Conservation (phyloP, 2,888 invertebrate genomes). For the Rhimphoctona megacephalus region DNA sequence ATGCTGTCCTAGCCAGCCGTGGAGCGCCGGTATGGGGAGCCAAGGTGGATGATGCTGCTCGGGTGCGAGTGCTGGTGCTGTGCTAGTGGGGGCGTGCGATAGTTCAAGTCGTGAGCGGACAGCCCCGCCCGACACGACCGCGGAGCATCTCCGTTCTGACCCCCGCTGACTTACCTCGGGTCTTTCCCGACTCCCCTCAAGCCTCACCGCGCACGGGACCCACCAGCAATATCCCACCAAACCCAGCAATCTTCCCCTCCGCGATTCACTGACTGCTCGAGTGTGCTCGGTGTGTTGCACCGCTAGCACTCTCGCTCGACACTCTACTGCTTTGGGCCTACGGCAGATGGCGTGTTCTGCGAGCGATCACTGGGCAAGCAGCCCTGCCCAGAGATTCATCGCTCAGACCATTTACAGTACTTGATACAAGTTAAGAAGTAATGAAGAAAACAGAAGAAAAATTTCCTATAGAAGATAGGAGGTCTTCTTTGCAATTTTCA, state of each 20-base stretch:
- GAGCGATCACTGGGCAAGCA: constrained; percentile 57
- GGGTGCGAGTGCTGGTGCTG: constrained; percentile 74
- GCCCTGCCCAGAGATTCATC: constrained; percentile 70
- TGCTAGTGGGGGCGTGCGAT: constrained; percentile 87
- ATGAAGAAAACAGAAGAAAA: constrained; percentile 39
- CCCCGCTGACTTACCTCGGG: constrained; percentile 83
- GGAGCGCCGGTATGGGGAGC: constrained; percentile 72
- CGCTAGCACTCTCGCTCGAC: constrained; percentile 63
- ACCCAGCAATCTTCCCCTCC: constrained; percentile 71
- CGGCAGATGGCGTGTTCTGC: constrained; percentile 67
- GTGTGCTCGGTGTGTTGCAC: constrained; percentile 54
- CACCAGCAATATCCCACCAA: constrained; percentile 69
- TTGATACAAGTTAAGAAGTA: constrained; percentile 54
- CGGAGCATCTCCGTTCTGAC: constrained; percentile 84
- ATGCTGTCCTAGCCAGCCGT: constrained; percentile 57
- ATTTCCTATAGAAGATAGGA: background rate
- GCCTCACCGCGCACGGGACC: constrained; percentile 61
- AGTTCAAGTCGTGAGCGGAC: constrained; percentile 87
- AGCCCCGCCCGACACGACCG: constrained; percentile 85
- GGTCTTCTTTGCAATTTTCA: background rate
- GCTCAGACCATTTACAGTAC: constrained; percentile 55
- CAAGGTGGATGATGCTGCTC: constrained; percentile 82
- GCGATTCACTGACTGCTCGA: constrained; percentile 62
- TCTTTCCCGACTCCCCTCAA: constrained; percentile 69
- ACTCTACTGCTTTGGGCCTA: constrained; percentile 70